Conservation (phyloP, 2,888 invertebrate species). For the Agrypnus murinus region DNA sequence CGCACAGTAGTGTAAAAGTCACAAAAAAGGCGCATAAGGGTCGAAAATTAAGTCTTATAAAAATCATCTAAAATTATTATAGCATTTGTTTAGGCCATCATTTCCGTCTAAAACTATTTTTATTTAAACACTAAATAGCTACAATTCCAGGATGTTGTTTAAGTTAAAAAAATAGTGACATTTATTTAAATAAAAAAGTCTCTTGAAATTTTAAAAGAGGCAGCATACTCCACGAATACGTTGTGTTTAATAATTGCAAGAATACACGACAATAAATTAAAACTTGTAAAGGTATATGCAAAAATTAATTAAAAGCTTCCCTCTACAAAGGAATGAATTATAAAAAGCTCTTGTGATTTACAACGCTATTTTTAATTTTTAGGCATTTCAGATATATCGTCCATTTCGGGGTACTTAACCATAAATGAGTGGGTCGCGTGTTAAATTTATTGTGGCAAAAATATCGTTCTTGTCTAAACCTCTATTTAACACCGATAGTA, state of each 20-base stretch:
- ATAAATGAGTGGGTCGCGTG: constrained; percentile 12
- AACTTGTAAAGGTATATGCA: constrained; percentile 13
- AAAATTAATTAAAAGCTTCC: constrained; percentile 21
- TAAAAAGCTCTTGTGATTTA: constrained; percentile 18
- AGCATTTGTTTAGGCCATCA: no score
- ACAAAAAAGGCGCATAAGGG: no score
- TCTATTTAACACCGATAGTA: constrained; percentile 7
- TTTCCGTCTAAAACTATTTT: no score
- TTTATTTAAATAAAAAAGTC: no score
- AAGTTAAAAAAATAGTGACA: no score
- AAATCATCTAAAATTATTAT: no score
- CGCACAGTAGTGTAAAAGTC: no score
- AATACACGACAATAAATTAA: constrained; percentile 2
- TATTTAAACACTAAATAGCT: no score
- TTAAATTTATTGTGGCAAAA: background rate
- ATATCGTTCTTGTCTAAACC: background rate
- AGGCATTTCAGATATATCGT: background rate
- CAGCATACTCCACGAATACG: no score
- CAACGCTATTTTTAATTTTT: constrained; percentile 9
- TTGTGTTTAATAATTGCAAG: constrained; percentile 4
- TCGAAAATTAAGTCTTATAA: no score
- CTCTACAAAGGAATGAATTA: background rate
- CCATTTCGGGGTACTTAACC: constrained; percentile 3
- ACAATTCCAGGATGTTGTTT: no score
- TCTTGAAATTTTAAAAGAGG: no score